Evolutionary conservation across 1,140 invertebrate genomes (phyloP), one percentile per base, ranked within the genome.

Genomic region (Mycetomoellerius zeteki): DNA sequence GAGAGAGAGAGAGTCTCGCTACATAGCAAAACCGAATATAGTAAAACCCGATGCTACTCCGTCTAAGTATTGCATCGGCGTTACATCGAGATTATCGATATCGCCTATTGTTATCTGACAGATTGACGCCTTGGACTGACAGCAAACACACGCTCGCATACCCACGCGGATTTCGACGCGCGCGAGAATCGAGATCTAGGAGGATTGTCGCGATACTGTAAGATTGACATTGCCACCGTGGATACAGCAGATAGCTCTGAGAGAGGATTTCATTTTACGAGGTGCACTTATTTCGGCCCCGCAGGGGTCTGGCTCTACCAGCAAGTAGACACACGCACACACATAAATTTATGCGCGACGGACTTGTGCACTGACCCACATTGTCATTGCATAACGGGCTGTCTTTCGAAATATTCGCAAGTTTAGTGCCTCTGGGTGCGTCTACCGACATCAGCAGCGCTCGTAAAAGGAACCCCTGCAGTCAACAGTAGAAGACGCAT

Each of bases 381-480:
- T 94, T 93, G 92, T 93, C 90, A 92, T 94, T 94, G 92, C 92
- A 91, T 92, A 94, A 94, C 92, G 92, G 93, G 86, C 92, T 86
- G 89, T 54, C 90, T 93, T 92, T 90, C 89, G 88, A 92, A 94
- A 93, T 94, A 94, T 93, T 94, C 86, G 90, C 87, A 87, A 89
- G 89, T 93, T 93, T 93, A 94, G 84, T 86, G 88, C 88, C 77
- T 88, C 76, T 37, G 76, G 73, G 67, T 76, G 75, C 87, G 89
- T 90, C 84, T 54, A 72, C 52, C 78, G 88, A 91, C 78, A 73
- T 90, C 78, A 69, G 87, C 76, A 85, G 84, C 76, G 87, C 86
- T 93, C 91, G 92, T 93, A 93, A 92, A 92, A 82, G 80, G 84
- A 91, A 90, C 78, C 86, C 90, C 78, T 81, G 77, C 77, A 60